phyloP scores from a whole-genome alignment of 2,888 invertebrate species.

The Trachelus troglodyta region DNA sequence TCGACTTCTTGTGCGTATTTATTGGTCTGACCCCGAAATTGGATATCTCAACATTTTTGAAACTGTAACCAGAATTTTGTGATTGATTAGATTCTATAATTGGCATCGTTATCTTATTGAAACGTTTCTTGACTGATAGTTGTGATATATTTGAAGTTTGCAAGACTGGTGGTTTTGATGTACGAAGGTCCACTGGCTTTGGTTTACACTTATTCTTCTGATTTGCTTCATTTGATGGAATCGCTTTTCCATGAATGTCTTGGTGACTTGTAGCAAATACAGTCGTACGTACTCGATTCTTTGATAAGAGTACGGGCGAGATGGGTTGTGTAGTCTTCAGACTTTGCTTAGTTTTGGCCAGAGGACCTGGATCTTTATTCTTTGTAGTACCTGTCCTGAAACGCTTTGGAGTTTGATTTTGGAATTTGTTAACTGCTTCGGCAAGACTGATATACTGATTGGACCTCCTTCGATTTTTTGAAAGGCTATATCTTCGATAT shows the following conservation, averaged over 20 bases:
- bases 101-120: neutral
- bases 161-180: slow-evolving; percentile 31
- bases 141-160: slow-evolving; percentile 33
- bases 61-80: slow-evolving; percentile 35
- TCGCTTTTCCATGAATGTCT: no score
- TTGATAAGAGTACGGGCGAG: slow-evolving; percentile 53
- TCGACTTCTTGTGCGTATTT: slow-evolving; percentile 13
- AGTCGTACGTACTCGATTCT: slow-evolving; percentile 22
- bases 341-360: slow-evolving; percentile 6
- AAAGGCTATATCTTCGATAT: slow-evolving; percentile 40
- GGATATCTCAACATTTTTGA: slow-evolving; percentile 27
- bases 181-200: slow-evolving; percentile 38
- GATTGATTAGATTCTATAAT: slow-evolving; percentile 61
- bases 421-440: slow-evolving; percentile 69
- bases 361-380: slow-evolving; percentile 49
- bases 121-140: neutral
- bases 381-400: slow-evolving; percentile 63
- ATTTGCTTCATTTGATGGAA: neutral
- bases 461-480: slow-evolving; percentile 28
- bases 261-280: no score
- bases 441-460: slow-evolving; percentile 68
- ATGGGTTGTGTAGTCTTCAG: slow-evolving; percentile 48
- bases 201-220: slow-evolving; percentile 41
- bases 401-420: slow-evolving; percentile 69
- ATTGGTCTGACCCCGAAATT: slow-evolving; percentile 19